These are phyloP conservation scores for Bungarus multicinctus DNA, from an alignment of 2,113 vertebrate genomes.

Conservation along the genomic window DNA sequence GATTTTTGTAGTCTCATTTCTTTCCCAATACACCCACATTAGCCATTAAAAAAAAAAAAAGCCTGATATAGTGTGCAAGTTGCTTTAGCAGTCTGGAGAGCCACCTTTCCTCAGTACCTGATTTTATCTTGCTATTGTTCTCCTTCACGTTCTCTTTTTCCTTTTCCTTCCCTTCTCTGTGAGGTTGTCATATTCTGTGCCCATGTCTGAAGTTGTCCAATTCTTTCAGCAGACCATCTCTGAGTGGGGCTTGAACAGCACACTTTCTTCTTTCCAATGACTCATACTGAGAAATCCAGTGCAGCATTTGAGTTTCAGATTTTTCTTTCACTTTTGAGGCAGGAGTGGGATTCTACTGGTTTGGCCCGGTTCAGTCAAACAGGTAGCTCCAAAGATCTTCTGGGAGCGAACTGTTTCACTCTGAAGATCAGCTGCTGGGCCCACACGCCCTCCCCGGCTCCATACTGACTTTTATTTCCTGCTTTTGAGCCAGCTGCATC, in stretches of 20 bases:
- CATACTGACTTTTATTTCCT: too few relatives aligned
- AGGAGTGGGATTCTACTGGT: too few relatives aligned
- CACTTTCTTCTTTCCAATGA: neutral
- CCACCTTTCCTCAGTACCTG: neutral
- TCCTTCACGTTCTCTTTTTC: too few relatives aligned
- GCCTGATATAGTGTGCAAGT: neutral
- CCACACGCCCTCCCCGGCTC: too few relatives aligned
- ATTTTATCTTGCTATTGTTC: neutral
- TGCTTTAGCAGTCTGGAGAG: neutral
- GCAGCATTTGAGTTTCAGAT: neutral
- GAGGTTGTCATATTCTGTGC: neutral
- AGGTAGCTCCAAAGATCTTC: too few relatives aligned
- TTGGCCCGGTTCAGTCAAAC: too few relatives aligned
- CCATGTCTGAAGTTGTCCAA: neutral
- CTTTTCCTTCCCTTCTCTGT: neutral
- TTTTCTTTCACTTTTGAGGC: neutral
- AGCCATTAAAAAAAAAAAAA: neutral
- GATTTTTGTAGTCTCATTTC: constrained; percentile 1
- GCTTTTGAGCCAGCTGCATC: too few relatives aligned
- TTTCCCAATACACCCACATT: neutral
- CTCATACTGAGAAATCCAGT: neutral
- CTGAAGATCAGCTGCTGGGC: too few relatives aligned
- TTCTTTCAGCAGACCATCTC: neutral
- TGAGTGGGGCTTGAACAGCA: neutral
- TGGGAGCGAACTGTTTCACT: too few relatives aligned